Base-by-base conservation (phyloP, 2,888 invertebrate genomes). In the Chouioia cunea region DNA sequence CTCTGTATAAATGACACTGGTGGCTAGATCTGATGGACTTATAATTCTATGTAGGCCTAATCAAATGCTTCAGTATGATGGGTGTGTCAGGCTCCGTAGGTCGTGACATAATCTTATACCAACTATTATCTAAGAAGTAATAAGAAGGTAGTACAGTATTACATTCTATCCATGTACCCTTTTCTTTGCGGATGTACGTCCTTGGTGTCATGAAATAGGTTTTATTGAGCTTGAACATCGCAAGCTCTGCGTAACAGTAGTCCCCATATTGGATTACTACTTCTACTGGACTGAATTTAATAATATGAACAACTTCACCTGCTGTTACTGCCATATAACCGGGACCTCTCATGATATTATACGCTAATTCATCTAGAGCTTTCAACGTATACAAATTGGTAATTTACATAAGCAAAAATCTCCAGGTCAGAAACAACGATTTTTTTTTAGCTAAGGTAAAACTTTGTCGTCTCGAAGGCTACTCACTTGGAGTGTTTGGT, bases 231-330 rank as follows among this genome's bases (percentile, higher is more conserved):
- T 15, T 0, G 15, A 12, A 0, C n/a, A 65, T 44, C n/a, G 8
- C 0, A n/a, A 79, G 57, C 70, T 79, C 76, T 12, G 76, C 36
- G 50, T 75, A 78, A 46, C 77, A 79, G 22, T 27, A 0, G 50
- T 74, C 52, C 1, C 69, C 58, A 14, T 70, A 20, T 18, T 74
- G 44, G 10, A 78, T 47, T 18, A 16, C 57, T 0, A 75, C 77
- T 12, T 73, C 63, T 18, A 73, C 74, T 1, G 78, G 77, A 3
- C n/a, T n/a, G n/a, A n/a, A n/a, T n/a, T n/a, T n/a, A n/a, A n/a
- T n/a, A n/a, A n/a, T n/a, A n/a, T n/a, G 77, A 4, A 79, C 52
- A 4, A 74, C 76, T 70, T 79, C 80, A n/a, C 79, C 79, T 50
- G 71, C 65, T 8, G 75, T 68, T 16, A 75, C 63, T 4, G 76